Percentiles rank a stretch among this genome's conserved stretches.
Evolutionary conservation across 1,140 invertebrate species (phyloP).

Genomic region (Lasioglossum albipes): DNA sequence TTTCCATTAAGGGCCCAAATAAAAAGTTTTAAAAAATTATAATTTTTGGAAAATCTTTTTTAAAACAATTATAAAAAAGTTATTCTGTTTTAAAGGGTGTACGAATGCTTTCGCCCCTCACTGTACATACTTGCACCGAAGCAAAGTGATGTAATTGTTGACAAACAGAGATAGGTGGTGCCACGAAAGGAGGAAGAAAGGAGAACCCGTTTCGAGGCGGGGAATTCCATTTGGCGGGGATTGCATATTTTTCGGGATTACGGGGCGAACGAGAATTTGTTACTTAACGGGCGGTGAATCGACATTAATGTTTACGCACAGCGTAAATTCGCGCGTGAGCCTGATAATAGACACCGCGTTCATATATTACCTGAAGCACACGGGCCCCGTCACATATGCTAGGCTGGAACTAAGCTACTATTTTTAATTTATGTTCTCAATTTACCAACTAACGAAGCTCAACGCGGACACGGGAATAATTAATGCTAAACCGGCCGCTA

Average conservation of each 20-base stretch:
- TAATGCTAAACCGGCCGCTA: slow-evolving; percentile 56
- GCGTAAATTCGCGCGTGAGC: slow-evolving; percentile 38
- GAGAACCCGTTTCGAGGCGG: not conserved
- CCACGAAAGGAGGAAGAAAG: not conserved
- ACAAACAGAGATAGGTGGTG: too few species aligned
- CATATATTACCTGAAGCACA: slow-evolving; percentile 43
- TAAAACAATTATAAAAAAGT: too few species aligned
- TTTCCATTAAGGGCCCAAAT: too few species aligned
- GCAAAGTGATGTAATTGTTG: too few species aligned
- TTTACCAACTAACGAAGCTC: slow-evolving; percentile 57
- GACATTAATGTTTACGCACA: slow-evolving; percentile 39
- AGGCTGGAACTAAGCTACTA: slow-evolving; percentile 59
- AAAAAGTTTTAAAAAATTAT: too few species aligned
- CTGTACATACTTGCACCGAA: too few species aligned
- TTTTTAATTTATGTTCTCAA: slow-evolving; percentile 64
- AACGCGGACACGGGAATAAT: slow-evolving; percentile 49
- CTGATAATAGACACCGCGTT: slow-evolving; percentile 56
- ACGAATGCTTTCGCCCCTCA: too few species aligned
- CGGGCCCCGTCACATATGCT: slow-evolving; percentile 53
- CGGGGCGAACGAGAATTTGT: slow-evolving; percentile 31
- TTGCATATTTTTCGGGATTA: not conserved
- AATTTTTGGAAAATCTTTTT: too few species aligned
- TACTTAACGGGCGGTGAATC: slow-evolving; percentile 19
- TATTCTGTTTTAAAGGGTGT: too few species aligned
- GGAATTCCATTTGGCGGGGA: not conserved